Evolutionary conservation across 2,888 invertebrate species (phyloP), one percentile per base, ranked within the genome.

Genomic region (Elmis aenea): DNA sequence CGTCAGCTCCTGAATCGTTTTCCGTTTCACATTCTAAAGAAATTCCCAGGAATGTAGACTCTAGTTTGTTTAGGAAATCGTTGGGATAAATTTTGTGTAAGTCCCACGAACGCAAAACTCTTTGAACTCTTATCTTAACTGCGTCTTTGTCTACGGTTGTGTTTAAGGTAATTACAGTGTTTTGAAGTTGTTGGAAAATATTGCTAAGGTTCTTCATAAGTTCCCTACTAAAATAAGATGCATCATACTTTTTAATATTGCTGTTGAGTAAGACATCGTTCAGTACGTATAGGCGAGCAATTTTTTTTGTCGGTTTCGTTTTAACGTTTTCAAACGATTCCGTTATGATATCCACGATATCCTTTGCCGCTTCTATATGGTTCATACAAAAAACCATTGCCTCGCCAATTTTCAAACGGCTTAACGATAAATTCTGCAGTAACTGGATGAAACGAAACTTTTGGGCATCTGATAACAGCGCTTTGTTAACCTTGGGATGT

Each of bases 371-470:
- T 64, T 91, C 90, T 2, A 89, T 87, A 68, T 97, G 95, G 62
- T 95, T 93, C 46, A 99, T 81, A 67, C 96, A 97, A 78, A 95
- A 99, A 32, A 94, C 84, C 96, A 97, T 99, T 8, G 85, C 87
- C 61, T 92, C 91, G 5, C 85, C 91, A 38, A 99, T 80, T 61
- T 82, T 81, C 33, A 71, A 62, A 32, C 85, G 76, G 48, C 83
- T 81, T 2, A 87, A 84, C 0, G 81, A 82, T 58, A 97, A 74
- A 42, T 81, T 80, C 13, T 91, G 79, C 46, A 99, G 74, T 53
- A 94, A 72, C 64, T 89, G 85, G 64, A 95, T 92, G 13, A 99
- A 71, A 0, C 91, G 78, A 59, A 88, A 86, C 50, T 91, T 77
- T 70, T 96, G 93, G 44, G 81, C 79, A 56, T 81, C 80, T 1